Evolutionary conservation across 2,888 invertebrate species (phyloP).

Genomic region (Erannis defoliaria): DNA sequence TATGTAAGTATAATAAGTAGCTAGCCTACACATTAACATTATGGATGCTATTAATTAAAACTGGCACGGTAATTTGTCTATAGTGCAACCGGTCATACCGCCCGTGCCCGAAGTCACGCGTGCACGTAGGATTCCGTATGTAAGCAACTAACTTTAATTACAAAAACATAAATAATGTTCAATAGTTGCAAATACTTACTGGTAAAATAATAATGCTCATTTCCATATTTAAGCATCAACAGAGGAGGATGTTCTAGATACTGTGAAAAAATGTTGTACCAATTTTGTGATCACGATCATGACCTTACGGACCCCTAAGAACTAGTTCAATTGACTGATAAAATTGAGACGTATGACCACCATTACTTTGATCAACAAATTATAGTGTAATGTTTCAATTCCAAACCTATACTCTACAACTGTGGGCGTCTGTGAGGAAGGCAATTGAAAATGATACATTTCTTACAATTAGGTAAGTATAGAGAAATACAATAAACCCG

Average conservation of each 20-base stretch:
- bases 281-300: conserved; percentile 38
- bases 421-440: conserved; percentile 40
- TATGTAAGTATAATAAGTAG: conserved; percentile 22
- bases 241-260: conserved; percentile 16
- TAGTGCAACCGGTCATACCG: conserved; percentile 38
- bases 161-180: conserved; percentile 8
- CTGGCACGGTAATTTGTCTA: conserved; percentile 47
- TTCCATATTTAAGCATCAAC: conserved; percentile 20
- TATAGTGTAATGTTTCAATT: conserved; percentile 55
- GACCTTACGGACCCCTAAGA: conserved; percentile 34
- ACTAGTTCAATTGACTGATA: conserved; percentile 46
- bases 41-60: conserved; percentile 46
- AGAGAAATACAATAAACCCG: neutral
- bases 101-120: conserved; percentile 42
- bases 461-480: conserved; percentile 21
- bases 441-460: conserved; percentile 40
- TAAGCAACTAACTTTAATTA: conserved; percentile 15
- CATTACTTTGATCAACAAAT: conserved; percentile 63
- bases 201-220: conserved; percentile 11
- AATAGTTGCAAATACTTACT: neutral
- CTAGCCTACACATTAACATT: conserved; percentile 37
- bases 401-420: conserved; percentile 53
- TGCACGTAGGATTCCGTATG: conserved; percentile 34
- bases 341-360: conserved; percentile 62
- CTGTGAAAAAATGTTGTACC: conserved; percentile 30